phyloP scores from a whole-genome alignment of 2,797 vertebrate genomes.

The Manis pentadactyla region DNA sequence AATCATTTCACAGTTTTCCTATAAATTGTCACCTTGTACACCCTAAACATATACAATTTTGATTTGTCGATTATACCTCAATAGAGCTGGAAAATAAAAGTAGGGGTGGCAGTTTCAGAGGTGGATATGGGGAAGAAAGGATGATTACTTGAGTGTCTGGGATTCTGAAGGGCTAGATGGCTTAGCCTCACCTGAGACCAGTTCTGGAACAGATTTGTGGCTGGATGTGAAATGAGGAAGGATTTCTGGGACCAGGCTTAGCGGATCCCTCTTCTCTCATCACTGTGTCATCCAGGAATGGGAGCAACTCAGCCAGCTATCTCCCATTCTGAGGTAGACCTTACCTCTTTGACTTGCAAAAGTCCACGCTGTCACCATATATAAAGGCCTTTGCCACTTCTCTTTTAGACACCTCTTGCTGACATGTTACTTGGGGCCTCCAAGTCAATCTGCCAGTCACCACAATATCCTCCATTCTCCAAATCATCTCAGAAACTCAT shows the following conservation, averaged over 20 bases:
- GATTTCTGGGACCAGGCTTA: not conserved
- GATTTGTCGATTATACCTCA: not conserved
- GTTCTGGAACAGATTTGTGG: not conserved
- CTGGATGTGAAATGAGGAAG: not conserved
- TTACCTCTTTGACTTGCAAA: not conserved
- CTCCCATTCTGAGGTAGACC: not conserved
- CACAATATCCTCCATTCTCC: too few species aligned
- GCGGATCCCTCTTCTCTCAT: fast-evolving
- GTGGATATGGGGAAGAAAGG: not conserved
- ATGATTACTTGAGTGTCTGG: not conserved
- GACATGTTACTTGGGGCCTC: too few species aligned
- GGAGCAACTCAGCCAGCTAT: too few species aligned
- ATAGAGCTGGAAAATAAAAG: not conserved
- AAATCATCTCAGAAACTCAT: not conserved
- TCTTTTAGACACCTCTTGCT: not conserved
- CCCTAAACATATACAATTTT: not conserved
- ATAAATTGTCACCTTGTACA: not conserved
- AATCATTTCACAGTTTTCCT: not conserved
- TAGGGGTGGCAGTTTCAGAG: not conserved
- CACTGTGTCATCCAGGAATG: not conserved
- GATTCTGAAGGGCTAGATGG: not conserved
- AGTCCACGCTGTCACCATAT: not conserved
- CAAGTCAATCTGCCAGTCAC: not conserved
- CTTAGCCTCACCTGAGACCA: not conserved
- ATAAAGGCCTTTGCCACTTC: not conserved